Conservation (phyloP, 2,888 invertebrate genomes). For the Sphecodes monilicornis region DNA sequence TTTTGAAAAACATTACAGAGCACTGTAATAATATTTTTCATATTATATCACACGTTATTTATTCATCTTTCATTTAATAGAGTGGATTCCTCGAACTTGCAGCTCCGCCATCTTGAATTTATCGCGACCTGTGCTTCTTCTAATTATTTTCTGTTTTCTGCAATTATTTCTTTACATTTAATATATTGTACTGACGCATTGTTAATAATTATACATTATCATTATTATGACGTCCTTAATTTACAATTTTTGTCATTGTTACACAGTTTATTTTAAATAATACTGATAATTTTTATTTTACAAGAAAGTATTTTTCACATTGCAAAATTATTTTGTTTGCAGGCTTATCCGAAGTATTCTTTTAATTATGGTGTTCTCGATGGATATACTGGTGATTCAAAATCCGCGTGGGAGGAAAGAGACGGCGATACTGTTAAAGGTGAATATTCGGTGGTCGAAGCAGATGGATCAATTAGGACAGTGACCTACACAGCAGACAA, state of each 20-base stretch:
- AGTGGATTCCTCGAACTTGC: not conserved
- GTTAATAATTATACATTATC: not conserved
- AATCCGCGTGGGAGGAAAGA: conserved; percentile 80
- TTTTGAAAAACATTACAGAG: not conserved
- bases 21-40: not conserved
- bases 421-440: conserved; percentile 79
- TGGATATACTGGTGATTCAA: conserved; percentile 79
- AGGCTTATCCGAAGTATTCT: conserved; percentile 78
- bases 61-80: not conserved
- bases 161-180: not conserved
- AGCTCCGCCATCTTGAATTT: not conserved
- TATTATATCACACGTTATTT: not conserved
- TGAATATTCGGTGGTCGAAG: conserved; percentile 80
- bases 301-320: not conserved
- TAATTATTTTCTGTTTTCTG: too few relatives aligned
- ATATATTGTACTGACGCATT: not conserved
- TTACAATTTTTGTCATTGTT: too few relatives aligned
- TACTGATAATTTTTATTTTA: too few relatives aligned
- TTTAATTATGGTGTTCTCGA: conserved; percentile 80
- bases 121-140: not conserved
- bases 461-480: conserved; percentile 78
- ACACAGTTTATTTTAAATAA: too few relatives aligned
- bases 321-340: not conserved
- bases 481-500: conserved; percentile 80
- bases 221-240: too few relatives aligned